Evolutionary conservation across 1,140 invertebrate species (phyloP).

Genomic region (Lordiphosa collinella): DNA sequence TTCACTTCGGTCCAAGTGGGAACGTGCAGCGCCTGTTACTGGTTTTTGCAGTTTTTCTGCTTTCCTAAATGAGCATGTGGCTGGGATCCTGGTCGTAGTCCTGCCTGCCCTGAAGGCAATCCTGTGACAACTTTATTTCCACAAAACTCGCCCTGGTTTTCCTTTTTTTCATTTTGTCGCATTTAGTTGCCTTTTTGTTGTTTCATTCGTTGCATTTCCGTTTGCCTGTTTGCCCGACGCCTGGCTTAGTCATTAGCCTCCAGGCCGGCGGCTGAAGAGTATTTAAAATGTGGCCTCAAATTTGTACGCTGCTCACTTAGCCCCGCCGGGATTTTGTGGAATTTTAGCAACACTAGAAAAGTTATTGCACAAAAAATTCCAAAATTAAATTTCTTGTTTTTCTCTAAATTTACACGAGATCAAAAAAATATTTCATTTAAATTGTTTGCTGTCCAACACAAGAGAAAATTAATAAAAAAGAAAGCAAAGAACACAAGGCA

Average conservation of each 20-base stretch:
- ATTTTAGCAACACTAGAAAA: background rate
- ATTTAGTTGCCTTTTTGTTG: constrained; percentile 52
- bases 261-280: constrained; percentile 36
- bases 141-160: constrained; percentile 10
- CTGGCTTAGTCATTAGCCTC: constrained; percentile 56
- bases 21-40: constrained; percentile 49
- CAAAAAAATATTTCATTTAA: constrained; percentile 62
- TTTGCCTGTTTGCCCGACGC: constrained; percentile 25
- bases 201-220: constrained; percentile 72
- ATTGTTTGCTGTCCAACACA: constrained; percentile 40
- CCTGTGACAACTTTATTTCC: constrained; percentile 68
- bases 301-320: constrained; percentile 33
- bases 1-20: constrained; percentile 49
- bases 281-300: constrained; percentile 46
- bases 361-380: background rate
- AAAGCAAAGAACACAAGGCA: constrained; percentile 5
- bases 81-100: constrained; percentile 15
- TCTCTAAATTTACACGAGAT: constrained; percentile 29
- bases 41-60: constrained; percentile 13
- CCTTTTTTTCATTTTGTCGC: constrained; percentile 29
- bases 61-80: constrained; percentile 61
- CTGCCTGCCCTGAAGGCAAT: constrained; percentile 29
- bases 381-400: constrained; percentile 29
- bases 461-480: constrained; percentile 55
- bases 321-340: constrained; percentile 5